Base-by-base conservation (phyloP, 2,888 invertebrate species). In the Polydesmus complanatus region DNA sequence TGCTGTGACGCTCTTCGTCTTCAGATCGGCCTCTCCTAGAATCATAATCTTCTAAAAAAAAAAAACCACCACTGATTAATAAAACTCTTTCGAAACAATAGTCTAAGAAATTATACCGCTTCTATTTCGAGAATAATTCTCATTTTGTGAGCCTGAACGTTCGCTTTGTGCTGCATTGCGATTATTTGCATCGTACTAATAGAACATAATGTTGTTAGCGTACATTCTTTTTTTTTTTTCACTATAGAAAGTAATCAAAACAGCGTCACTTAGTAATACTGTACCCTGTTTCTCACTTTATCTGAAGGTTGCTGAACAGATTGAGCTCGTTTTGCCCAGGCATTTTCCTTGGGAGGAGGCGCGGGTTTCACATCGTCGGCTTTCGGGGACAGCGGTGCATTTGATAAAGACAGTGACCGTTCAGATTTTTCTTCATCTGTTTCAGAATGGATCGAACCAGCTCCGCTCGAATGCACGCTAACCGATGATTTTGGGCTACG, bases 331-430 rank as follows among this genome's bases (percentile, higher is more conserved):
- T 55, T 62, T 27, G 67, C 62, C 71, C 70, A 70, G 11, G 66
- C 66, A 63, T 70, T 71, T 58, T 70, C 70, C 58, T 67, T 69
- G 18, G 70, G 70, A 54, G 67, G 68, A 25, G 67, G 68, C 25
- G 69, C 69, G 8, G 68, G 67, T 59, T 56, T 61, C 11, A 21
- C 47, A 37, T 63, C 63, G 51, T 63, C 63, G 18, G 49, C 58
- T 50, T 61, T 58, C 18, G 63, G 63, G 1, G 63, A 63, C 2
- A 60, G 62, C 26, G 62, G 63, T 56, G 52, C 59, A 21, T 58
- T 53, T 47, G 19, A 27, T n/a, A 18, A 18, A 37, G 3, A 18
- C 14, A 23, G 2, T 2, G 25, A 21, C 37, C 37, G 21, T 18
- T 2, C 5, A 25, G 56, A 37, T 27, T 51, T 61, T 14, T 63